Conservation (phyloP, 2,888 invertebrate genomes). For the Agrilus cyanescens region DNA sequence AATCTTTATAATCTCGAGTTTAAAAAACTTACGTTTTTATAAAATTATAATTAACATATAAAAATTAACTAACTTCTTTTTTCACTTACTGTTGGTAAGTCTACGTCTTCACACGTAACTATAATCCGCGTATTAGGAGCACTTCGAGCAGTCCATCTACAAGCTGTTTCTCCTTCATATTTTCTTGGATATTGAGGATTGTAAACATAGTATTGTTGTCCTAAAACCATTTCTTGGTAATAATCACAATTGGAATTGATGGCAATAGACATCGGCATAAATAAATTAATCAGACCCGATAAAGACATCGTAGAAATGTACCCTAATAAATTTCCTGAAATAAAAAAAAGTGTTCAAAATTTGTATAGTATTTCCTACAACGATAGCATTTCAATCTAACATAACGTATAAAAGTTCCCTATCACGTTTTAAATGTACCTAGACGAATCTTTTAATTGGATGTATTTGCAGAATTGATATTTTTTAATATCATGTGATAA, state of each 20-base stretch:
- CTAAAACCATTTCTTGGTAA: slow-evolving; percentile 30
- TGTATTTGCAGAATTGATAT: no score
- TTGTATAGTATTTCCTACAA: no score
- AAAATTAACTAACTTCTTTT: neutral
- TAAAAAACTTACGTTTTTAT: no score
- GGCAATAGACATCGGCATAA: slow-evolving; percentile 23
- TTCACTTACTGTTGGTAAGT: slow-evolving; percentile 38
- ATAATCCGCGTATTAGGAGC: slow-evolving; percentile 36
- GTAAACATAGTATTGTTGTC: slow-evolving; percentile 34
- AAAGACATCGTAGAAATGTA: slow-evolving; percentile 19
- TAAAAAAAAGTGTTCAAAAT: neutral
- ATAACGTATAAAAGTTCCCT: no score
- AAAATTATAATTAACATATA: no score
- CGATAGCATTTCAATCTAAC: no score
- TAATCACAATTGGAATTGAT: slow-evolving; percentile 37
- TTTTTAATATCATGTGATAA: no score
- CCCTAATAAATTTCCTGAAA: slow-evolving; percentile 8
- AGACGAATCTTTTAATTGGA: no score
- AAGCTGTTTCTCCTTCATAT: slow-evolving; percentile 33
- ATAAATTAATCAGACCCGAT: slow-evolving; percentile 24
- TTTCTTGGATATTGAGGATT: slow-evolving; percentile 39
- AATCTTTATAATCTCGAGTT: no score
- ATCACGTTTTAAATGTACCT: no score
- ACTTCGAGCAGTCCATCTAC: slow-evolving; percentile 41
- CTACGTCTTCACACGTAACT: slow-evolving; percentile 37